A percentile compares a stretch with the other conserved stretches of the same genome.
These are phyloP conservation scores for Proterorhinus semilunaris DNA, from an alignment of 2,113 vertebrate genomes.

Conservation along the genomic window DNA sequence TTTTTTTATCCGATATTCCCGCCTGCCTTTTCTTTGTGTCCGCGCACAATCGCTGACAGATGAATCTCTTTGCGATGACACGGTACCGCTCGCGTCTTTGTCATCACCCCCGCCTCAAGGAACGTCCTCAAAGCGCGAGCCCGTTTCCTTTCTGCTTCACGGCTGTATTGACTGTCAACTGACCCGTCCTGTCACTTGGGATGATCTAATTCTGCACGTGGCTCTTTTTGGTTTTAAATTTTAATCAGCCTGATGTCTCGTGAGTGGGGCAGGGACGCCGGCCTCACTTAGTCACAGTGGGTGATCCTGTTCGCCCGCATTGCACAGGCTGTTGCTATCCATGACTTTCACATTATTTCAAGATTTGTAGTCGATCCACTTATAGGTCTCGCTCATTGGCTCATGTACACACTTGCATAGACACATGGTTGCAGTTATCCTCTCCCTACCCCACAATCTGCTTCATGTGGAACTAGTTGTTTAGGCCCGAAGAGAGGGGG, in stretches of 20 bases:
- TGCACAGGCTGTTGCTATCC: conserved; percentile 35
- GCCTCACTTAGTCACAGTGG: conserved; percentile 49
- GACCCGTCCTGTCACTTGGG: conserved; percentile 21
- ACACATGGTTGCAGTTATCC: conserved; percentile 75
- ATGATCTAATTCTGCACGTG: conserved; percentile 30
- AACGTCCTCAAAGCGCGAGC: conserved; percentile 33
- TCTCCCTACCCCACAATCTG: conserved; percentile 66
- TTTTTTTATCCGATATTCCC: conserved; percentile 25
- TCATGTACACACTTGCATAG: conserved; percentile 56
- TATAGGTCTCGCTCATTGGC: conserved; percentile 28
- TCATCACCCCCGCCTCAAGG: conserved; percentile 19
- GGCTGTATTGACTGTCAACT: conserved; percentile 26
- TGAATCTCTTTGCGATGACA: conserved; percentile 17
- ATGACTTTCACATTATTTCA: conserved; percentile 53
- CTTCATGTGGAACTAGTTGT: conserved; percentile 74
- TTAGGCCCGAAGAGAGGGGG: conserved; percentile 59
- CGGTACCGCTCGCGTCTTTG: conserved; percentile 8
- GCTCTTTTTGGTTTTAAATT: conserved; percentile 37
- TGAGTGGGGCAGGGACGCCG: conserved; percentile 30
- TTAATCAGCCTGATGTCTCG: conserved; percentile 27
- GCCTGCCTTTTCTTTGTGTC: conserved; percentile 20
- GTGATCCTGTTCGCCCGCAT: conserved; percentile 44
- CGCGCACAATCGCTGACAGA: conserved; percentile 34
- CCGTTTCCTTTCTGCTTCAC: conserved; percentile 25
- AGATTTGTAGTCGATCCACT: conserved; percentile 41